phyloP scores from a whole-genome alignment of 2,113 vertebrate species.

The Carassius gibelio region DNA sequence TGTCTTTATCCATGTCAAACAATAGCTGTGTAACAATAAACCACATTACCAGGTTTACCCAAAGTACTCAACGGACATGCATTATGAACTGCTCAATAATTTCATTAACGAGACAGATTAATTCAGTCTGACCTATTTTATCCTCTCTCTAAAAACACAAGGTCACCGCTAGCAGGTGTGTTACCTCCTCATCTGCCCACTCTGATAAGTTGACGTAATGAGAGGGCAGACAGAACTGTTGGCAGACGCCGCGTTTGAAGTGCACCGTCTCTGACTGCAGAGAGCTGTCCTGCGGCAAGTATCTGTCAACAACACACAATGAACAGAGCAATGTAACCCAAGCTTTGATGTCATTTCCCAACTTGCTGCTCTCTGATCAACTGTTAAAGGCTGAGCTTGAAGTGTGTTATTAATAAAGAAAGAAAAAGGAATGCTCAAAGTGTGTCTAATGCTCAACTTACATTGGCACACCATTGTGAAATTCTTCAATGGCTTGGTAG shows the following conservation, averaged over 20 bases:
- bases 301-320: conserved; percentile 72
- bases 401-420: not conserved
- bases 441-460: conserved; percentile 66
- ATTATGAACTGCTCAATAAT: not conserved
- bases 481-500: conserved; percentile 95
- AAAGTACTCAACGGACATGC: not conserved
- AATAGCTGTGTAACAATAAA: conserved; percentile 77
- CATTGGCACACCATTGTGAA: conserved; percentile 91
- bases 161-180: not conserved
- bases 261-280: conserved; percentile 93
- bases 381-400: not conserved
- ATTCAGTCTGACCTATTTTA: not conserved
- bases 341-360: not conserved
- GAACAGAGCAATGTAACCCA: not conserved
- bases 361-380: not conserved
- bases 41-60: not conserved
- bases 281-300: conserved; percentile 88
- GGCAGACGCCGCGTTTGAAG: conserved; percentile 92
- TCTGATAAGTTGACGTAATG: conserved; percentile 93
- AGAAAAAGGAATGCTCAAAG: not conserved
- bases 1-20: conserved; percentile 92
- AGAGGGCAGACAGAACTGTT: conserved; percentile 96
- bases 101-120: not conserved
- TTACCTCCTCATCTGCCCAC: conserved; percentile 95
- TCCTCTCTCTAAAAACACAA: not conserved